Percentiles rank a stretch among this genome's conserved stretches.
Evolutionary conservation across 2,888 invertebrate species (phyloP).

Genomic region (Sclerodermus sp.): DNA sequence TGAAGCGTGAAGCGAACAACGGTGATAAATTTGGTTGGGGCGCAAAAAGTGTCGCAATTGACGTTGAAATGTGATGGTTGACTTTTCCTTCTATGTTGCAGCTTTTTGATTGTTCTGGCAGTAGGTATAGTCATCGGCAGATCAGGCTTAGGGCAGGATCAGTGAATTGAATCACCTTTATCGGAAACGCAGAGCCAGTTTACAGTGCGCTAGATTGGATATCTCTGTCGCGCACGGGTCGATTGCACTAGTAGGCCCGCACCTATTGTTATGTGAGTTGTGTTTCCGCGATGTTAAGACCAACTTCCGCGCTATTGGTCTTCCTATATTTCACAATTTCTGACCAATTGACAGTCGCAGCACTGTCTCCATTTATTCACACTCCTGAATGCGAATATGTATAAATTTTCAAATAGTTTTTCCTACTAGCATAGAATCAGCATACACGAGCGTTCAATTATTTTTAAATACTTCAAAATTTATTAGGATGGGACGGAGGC

Average conservation of each 20-base stretch:
- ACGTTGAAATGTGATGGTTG: constrained; percentile 20
- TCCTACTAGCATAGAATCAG: no score
- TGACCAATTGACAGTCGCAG: background rate
- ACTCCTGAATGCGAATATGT: no score
- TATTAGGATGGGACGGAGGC: no score
- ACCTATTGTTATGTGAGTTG: constrained; percentile 18
- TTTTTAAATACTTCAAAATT: no score
- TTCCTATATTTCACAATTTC: constrained; percentile 10
- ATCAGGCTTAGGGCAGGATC: constrained; percentile 19
- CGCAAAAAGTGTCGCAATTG: constrained; percentile 5
- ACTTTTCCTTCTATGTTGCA: constrained; percentile 18
- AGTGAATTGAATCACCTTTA: constrained; percentile 26
- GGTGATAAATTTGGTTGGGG: background rate
- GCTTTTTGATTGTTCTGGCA: constrained; percentile 23
- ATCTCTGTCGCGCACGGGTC: constrained; percentile 16
- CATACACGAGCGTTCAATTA: no score
- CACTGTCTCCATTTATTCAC: no score
- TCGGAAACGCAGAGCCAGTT: constrained; percentile 8
- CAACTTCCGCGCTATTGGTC: constrained; percentile 16
- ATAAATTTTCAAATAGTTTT: no score
- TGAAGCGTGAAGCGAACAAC: background rate
- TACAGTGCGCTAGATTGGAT: constrained; percentile 14
- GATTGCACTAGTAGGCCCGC: background rate
- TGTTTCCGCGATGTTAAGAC: constrained; percentile 13
- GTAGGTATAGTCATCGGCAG: constrained; percentile 15